These are phyloP conservation scores for Notolepis coatsorum DNA, from an alignment of 2,797 vertebrate genomes.

Conservation along the genomic window DNA sequence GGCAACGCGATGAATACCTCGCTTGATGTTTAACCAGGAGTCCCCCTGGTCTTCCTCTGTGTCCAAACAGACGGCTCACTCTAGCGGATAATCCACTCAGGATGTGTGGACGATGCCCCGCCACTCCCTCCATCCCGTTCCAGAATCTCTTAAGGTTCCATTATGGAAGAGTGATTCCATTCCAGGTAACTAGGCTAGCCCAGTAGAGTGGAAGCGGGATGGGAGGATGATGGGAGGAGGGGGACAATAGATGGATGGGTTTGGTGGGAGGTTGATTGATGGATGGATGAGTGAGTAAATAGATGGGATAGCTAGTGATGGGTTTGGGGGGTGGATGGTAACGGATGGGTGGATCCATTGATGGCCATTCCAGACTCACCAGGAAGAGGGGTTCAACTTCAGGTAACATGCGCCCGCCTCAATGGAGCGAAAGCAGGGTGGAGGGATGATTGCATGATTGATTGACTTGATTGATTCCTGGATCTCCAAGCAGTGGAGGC, in stretches of 20 bases:
- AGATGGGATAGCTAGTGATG: too few relatives aligned
- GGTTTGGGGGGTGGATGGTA: background rate
- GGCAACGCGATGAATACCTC: background rate
- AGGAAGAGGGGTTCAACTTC: too few relatives aligned
- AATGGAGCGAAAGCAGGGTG: too few relatives aligned
- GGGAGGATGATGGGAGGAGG: background rate
- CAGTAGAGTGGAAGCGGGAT: background rate
- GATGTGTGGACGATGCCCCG: conserved; percentile 6
- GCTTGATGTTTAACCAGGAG: conserved; percentile 46
- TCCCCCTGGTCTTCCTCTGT: background rate
- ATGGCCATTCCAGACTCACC: too few relatives aligned
- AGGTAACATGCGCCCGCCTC: too few relatives aligned
- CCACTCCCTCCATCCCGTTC: background rate
- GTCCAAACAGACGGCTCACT: background rate
- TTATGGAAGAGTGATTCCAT: background rate
- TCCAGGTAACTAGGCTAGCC: conserved; percentile 14
- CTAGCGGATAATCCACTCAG: conserved; percentile 17
- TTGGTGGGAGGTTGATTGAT: background rate
- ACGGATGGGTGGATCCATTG: background rate
- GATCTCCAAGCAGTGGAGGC: background rate
- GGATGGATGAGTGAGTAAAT: background rate
- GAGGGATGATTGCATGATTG: too few relatives aligned
- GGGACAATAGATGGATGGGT: background rate
- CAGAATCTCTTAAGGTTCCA: background rate
- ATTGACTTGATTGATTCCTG: too few relatives aligned